Evolutionary conservation across 1,140 invertebrate genomes (phyloP).

Genomic region (Prorops nasuta): DNA sequence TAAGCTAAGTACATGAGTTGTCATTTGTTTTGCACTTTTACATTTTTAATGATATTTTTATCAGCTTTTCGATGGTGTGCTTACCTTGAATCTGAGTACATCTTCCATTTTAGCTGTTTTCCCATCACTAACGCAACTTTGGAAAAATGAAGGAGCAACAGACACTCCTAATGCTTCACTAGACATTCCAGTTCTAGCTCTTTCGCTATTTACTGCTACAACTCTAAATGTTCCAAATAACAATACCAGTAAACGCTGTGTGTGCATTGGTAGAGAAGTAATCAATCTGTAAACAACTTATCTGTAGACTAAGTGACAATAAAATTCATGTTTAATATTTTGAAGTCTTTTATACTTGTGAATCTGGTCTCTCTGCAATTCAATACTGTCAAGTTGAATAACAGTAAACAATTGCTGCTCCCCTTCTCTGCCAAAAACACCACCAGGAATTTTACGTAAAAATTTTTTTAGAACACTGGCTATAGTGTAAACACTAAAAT

Average conservation of each 20-base stretch:
- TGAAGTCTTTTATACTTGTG: slow-evolving; percentile 67
- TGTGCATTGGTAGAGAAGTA: slow-evolving; percentile 80
- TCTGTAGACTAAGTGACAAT: too few relatives aligned
- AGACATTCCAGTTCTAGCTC: slow-evolving; percentile 89
- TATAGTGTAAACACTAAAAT: slow-evolving; percentile 97
- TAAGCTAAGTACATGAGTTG: background rate
- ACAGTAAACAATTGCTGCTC: slow-evolving; percentile 89
- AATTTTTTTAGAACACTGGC: slow-evolving; percentile 98
- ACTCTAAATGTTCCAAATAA: slow-evolving; percentile 97
- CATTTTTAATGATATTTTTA: background rate
- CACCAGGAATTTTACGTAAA: slow-evolving; percentile 94
- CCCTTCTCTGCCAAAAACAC: slow-evolving; percentile 88
- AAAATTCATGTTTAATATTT: slow-evolving; percentile 7
- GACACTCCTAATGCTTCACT: slow-evolving; percentile 93
- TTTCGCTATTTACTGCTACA: slow-evolving; percentile 89
- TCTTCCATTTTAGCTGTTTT: slow-evolving; percentile 94
- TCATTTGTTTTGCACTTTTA: too few relatives aligned
- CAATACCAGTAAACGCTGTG: slow-evolving; percentile 89
- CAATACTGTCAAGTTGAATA: slow-evolving; percentile 74
- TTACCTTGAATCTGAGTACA: slow-evolving; percentile 88
- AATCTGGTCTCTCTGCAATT: slow-evolving; percentile 87
- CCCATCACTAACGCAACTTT: slow-evolving; percentile 90
- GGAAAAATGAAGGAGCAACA: slow-evolving; percentile 97
- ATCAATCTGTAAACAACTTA: slow-evolving; percentile 73
- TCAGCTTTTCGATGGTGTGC: too few relatives aligned